Conservation (phyloP, 2,113 vertebrate species). For the Hemibagrus wyckioides region DNA sequence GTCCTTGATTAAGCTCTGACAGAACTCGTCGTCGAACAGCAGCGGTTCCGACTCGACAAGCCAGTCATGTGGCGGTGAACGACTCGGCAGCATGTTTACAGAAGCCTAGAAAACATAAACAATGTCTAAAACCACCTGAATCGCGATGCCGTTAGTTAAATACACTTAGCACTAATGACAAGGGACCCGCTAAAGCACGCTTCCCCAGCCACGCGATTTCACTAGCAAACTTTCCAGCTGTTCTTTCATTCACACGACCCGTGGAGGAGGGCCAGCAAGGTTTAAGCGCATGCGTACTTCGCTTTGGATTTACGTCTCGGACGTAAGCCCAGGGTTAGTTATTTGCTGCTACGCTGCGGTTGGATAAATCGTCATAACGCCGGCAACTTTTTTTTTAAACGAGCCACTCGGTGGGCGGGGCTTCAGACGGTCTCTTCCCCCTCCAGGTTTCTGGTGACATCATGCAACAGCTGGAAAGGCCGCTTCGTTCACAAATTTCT, state of each 20-base stretch:
- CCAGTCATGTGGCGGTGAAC: slow-evolving; percentile 73
- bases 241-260: background rate
- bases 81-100: slow-evolving; percentile 72
- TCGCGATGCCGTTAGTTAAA: background rate
- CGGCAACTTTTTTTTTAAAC: background rate
- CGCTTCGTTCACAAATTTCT: background rate
- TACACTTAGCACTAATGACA: background rate
- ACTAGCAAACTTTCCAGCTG: slow-evolving; percentile 2
- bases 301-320: background rate
- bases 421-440: no score
- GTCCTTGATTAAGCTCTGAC: slow-evolving; percentile 72
- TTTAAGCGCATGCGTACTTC: background rate
- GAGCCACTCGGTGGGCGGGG: background rate
- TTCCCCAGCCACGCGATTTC: background rate
- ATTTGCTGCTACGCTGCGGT: background rate
- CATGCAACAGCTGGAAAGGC: slow-evolving; percentile 58
- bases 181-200: background rate
- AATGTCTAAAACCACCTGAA: background rate
- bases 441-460: slow-evolving; percentile 26
- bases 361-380: background rate
- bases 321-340: no score
- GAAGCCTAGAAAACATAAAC: slow-evolving; percentile 53
- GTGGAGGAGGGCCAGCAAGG: background rate
- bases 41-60: slow-evolving; percentile 70
- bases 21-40: slow-evolving; percentile 77